A percentile compares a stretch with the other conserved stretches of the same genome.
Evolutionary conservation across 2,797 vertebrate species (phyloP).

Genomic region (Pteronotus mesoamericanus): DNA sequence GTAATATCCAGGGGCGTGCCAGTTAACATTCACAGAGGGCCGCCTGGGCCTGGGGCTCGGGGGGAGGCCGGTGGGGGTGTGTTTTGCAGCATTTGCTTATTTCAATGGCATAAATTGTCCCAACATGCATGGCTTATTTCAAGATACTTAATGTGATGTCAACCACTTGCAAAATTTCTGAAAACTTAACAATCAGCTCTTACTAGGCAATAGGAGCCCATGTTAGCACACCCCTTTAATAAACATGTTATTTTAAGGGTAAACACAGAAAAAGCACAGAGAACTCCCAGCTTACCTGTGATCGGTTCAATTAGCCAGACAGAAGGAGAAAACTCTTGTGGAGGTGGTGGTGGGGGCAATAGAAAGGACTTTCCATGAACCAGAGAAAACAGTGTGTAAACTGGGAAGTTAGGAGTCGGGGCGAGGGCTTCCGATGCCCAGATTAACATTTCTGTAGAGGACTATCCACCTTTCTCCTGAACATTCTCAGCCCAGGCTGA

Average conservation of each 20-base stretch:
- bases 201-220: too few relatives aligned
- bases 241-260: not conserved
- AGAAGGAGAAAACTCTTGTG: not conserved
- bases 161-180: not conserved
- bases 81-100: not conserved
- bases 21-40: not conserved
- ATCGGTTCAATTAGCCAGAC: not conserved
- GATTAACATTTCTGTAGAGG: not conserved
- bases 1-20: not conserved
- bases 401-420: not conserved
- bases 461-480: not conserved
- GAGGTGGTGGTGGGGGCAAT: not conserved
- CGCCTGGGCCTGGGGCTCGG: not conserved
- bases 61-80: fast-evolving
- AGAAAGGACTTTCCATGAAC: not conserved
- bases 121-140: not conserved
- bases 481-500: not conserved
- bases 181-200: not conserved
- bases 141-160: not conserved
- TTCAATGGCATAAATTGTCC: not conserved
- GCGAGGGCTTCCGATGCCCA: not conserved
- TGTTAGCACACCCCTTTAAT: not conserved
- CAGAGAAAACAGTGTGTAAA: fast-evolving
- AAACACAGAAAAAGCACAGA: not conserved
- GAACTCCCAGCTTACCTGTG: not conserved